Base-by-base conservation (phyloP, 2,797 vertebrate genomes). In the Urosaurus nigricauda region DNA sequence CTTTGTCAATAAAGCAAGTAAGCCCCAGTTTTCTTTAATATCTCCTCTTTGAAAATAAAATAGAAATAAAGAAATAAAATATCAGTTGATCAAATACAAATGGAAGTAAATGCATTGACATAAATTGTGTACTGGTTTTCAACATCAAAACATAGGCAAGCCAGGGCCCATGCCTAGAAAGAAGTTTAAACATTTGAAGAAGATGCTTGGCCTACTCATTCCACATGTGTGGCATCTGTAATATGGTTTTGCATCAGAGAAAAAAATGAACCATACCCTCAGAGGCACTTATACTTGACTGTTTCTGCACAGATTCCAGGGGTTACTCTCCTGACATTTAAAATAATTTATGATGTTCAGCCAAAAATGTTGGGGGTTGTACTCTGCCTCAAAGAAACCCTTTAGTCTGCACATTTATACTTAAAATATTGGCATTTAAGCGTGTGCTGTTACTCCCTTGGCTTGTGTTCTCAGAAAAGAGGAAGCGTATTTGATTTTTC, bases 321-420 rank as follows among this genome's bases (percentile, higher is more conserved):
- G 56, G 40, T 81, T 17, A 24, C n/a, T 79, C 79, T 79, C 79
- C 17, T 81, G 78, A 56, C 70, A 75, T 89, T 47, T 85, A 53
- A 85, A 85, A 32, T 16, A 84, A 88, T 37, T 75, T 82, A 56
- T 70, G 19, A 63, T 73, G 65, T 81, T 81, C n/a, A 60, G 37
- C n/a, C 68, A 89, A 9, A 88, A 75, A 32, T 3, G 17, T 74
- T 60, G 75, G 13, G 40, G 37, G 13, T 43, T 89, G 83, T 73
- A 47, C 21, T 68, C 65, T 80, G 83, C 56, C 40, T 89, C 70
- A 85, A 74, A 85, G 79, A 80, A 85, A 89, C 74, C 40, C 56
- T 73, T 17, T 29, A 60, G 53, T n/a, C 70, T 47, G 56, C 87
- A 51, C 13, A 80, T 83, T 43, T 81, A 63, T 8, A 2, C 24